These are phyloP conservation scores for Helobdella robusta DNA, from an alignment of 2,888 invertebrate genomes.

Conservation along the genomic window DNA sequence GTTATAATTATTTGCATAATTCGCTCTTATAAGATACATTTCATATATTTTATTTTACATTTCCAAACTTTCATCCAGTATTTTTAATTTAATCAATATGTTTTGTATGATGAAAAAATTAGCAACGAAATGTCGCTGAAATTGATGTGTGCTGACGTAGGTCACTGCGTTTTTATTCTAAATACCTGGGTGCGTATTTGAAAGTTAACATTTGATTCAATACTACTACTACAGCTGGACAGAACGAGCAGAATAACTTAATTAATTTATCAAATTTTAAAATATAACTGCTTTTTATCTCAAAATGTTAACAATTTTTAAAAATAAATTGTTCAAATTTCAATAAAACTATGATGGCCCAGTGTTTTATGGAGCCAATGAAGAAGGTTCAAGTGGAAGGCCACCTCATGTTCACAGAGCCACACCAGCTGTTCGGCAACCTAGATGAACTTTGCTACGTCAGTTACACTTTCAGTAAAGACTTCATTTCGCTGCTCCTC, in stretches of 20 bases:
- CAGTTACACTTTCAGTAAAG: conserved; percentile 56
- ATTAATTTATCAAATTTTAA: background rate
- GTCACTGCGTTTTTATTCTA: too few relatives aligned
- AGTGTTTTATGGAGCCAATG: conserved; percentile 60
- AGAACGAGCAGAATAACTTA: background rate
- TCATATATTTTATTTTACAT: too few relatives aligned
- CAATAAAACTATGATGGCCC: conserved; percentile 32
- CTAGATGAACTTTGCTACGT: conserved; percentile 57
- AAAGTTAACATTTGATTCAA: background rate
- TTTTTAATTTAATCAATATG: too few relatives aligned
- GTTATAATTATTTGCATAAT: too few relatives aligned
- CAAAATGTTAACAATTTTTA: background rate
- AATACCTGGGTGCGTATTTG: too few relatives aligned
- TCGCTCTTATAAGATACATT: too few relatives aligned
- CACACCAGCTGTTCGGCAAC: conserved; percentile 58
- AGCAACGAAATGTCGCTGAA: too few relatives aligned
- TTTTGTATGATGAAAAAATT: too few relatives aligned
- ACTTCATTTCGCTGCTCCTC: conserved; percentile 53
- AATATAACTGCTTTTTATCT: background rate
- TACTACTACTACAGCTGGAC: background rate
- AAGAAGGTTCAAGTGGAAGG: conserved; percentile 60
- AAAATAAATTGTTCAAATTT: background rate
- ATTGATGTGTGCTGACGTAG: too few relatives aligned
- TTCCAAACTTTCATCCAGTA: too few relatives aligned
- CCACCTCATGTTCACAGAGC: conserved; percentile 58